A percentile compares a stretch with the other conserved stretches of the same genome.
These are phyloP conservation scores for Cyanoramphus novaezelandiae DNA, from an alignment of 2,113 vertebrate genomes.

Conservation along the genomic window DNA sequence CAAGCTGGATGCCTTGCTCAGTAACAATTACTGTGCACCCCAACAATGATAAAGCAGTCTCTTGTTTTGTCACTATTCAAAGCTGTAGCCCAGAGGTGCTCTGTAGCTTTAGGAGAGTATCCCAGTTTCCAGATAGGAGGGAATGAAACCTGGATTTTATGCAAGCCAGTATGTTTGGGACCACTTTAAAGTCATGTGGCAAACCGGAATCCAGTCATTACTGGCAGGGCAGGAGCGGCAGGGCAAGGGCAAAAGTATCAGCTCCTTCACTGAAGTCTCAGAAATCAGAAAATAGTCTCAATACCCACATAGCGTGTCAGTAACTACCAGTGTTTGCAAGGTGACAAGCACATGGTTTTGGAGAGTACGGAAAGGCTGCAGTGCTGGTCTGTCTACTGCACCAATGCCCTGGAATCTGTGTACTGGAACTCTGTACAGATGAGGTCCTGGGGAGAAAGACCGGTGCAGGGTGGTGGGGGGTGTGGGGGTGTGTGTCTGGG, in stretches of 20 bases:
- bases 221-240: background rate
- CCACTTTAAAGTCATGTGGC: background rate
- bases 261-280: background rate
- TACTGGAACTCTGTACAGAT: background rate
- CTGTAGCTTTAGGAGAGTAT: background rate
- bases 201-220: background rate
- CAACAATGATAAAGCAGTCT: background rate
- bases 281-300: background rate
- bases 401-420: background rate
- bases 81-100: background rate
- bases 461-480: too few relatives aligned
- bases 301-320: background rate
- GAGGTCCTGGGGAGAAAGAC: background rate
- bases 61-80: background rate
- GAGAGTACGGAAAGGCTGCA: background rate
- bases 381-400: background rate
- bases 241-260: background rate
- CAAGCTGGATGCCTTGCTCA: background rate
- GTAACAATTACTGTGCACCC: accelerated
- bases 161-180: background rate
- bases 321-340: background rate
- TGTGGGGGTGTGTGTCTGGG: background rate
- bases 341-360: background rate
- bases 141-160: background rate
- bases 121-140: background rate